phyloP scores from a whole-genome alignment of 2,797 vertebrate species.

The Halcyon badia region DNA sequence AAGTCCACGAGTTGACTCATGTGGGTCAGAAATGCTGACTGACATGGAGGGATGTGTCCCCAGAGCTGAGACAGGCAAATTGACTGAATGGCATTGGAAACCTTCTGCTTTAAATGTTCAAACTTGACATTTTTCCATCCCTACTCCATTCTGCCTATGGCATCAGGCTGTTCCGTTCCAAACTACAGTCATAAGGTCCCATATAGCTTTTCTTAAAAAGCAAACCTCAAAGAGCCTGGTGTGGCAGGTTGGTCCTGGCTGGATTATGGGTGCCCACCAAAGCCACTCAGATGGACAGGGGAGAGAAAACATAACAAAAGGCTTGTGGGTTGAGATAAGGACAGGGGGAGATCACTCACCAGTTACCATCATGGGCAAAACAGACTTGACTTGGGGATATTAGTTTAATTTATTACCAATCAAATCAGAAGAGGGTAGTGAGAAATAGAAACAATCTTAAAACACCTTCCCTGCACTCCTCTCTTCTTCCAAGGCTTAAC shows the following conservation, averaged over 20 bases:
- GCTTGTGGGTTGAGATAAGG: too few relatives aligned
- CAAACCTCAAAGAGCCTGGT: background rate
- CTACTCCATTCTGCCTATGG: background rate
- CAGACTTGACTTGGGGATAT: too few relatives aligned
- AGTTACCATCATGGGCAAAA: too few relatives aligned
- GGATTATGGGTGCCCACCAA: background rate
- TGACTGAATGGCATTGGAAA: background rate
- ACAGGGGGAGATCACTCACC: too few relatives aligned
- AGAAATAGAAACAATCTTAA: too few relatives aligned
- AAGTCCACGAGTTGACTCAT: rapidly evolving
- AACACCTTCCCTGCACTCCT: too few relatives aligned
- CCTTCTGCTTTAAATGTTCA: background rate
- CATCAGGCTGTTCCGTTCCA: background rate
- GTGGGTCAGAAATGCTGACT: background rate
- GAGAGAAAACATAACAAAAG: too few relatives aligned
- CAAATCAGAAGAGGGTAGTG: too few relatives aligned
- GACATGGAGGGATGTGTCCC: rapidly evolving
- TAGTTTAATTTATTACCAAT: too few relatives aligned
- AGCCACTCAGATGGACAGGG: too few relatives aligned
- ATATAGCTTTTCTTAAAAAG: background rate
- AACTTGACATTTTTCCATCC: background rate
- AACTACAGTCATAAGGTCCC: background rate
- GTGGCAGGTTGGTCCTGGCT: background rate
- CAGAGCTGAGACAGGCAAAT: background rate
- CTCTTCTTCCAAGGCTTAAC: too few relatives aligned